Base-by-base conservation (phyloP, 2,797 vertebrate species). In the Centropyge bicolor region DNA sequence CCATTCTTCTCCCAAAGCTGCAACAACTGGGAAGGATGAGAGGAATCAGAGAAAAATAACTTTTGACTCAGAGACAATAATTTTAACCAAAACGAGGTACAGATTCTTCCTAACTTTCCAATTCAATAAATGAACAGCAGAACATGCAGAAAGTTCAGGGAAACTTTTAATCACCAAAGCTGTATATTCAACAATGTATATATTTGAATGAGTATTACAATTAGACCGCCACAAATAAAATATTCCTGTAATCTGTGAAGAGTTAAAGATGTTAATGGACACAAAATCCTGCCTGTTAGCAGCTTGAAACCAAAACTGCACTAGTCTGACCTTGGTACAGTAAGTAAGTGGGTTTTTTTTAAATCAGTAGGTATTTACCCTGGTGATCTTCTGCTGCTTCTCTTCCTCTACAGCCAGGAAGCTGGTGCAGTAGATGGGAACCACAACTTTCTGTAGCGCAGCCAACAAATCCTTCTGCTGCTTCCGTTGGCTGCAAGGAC, bases 1-100 rank as follows among this genome's bases (percentile, higher is more conserved):
- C 98, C 96, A 0, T 99, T 99, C 86, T 99, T 99, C 87, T 99
- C 98, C 98, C 98, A 99, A 0, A 99, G 95, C 83, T 98, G 98
- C 74, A 99, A 94, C 74, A 99, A 94, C 98, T 99, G 85, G 12
- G 46, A 0, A 84, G 8, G 3, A 22, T 9, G 14, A 60, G 20
- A 41, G 52, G 6, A 61, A 55, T 20, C 2, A 49, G 7, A 65
- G 5, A 52, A n/a, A 45, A 55, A 31, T 8, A 27, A 57, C 14
- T 43, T 68, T 9, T 59, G 20, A 70, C 14, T 59, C 2, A 45
- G 0, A 12, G n/a, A 56, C 1, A 77, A 63, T 12, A 38, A 11
- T 56, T 31, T 55, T 1, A 24, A 51, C 35, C 20, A 36, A 48
- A 36, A 35, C 45, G 7, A 40, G 4, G 3, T 67, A 16, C 2